Percentiles rank a stretch among this genome's conserved stretches.
Evolutionary conservation across 1,140 invertebrate species (phyloP).

Genomic region (Drusus annulatus): DNA sequence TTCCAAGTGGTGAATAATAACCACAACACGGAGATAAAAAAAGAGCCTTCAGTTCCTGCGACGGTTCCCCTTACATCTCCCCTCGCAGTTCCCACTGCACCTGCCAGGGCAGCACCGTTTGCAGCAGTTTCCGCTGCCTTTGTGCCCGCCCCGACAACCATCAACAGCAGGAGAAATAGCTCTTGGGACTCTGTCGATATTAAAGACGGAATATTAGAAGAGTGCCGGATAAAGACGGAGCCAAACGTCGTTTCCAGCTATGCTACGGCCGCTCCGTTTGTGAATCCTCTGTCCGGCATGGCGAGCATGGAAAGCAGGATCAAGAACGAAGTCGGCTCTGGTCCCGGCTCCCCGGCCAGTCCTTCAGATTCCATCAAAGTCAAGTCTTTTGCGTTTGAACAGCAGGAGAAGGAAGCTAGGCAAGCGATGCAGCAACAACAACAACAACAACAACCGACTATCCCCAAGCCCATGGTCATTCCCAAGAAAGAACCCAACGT

Average conservation of each 20-base stretch:
- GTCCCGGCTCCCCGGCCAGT: conserved; percentile 25
- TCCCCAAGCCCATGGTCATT: conserved; percentile 56
- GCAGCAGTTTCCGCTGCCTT: background rate
- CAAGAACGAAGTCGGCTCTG: conserved; percentile 40
- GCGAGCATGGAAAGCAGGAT: conserved; percentile 23
- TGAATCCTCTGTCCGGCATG: background rate
- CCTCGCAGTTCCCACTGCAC: background rate
- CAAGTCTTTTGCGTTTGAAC: conserved; percentile 39
- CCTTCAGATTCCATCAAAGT: conserved; percentile 33
- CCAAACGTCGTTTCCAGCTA: conserved; percentile 1
- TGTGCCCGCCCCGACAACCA: too few species aligned
- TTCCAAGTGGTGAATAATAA: conserved; percentile 43
- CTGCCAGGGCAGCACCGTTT: background rate
- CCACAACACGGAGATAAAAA: background rate
- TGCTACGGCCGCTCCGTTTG: background rate
- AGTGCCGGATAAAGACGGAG: conserved; percentile 49
- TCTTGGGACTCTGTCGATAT: conserved; percentile 31
- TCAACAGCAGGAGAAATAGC: conserved; percentile 4
- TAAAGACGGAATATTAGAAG: conserved; percentile 50
- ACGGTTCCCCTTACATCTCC: background rate
- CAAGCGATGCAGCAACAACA: background rate
- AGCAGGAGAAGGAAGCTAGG: conserved; percentile 21
- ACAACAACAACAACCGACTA: background rate
- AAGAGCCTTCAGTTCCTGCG: background rate
- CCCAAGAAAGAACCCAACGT: conserved; percentile 53